Percentiles rank a stretch among this genome's conserved stretches.
These are phyloP conservation scores for Raphicerus campestris DNA, from an alignment of 2,113 vertebrate species.

Conservation along the genomic window DNA sequence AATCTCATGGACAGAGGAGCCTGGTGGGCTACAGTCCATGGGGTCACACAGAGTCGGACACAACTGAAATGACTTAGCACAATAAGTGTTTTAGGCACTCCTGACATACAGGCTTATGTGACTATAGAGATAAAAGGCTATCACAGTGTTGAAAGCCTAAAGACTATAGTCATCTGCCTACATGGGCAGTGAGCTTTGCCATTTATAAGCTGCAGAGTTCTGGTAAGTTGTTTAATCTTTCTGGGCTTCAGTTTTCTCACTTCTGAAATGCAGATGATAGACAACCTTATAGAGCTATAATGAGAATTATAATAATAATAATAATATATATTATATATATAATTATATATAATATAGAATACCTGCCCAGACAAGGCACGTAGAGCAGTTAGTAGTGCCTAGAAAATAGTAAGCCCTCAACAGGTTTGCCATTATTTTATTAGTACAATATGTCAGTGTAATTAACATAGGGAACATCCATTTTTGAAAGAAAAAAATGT, in stretches of 20 bases:
- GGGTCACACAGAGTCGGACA: background rate
- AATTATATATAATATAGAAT: too few relatives aligned
- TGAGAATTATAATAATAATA: background rate
- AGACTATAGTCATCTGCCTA: background rate
- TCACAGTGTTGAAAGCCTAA: background rate
- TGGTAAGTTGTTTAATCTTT: background rate
- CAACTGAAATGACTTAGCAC: background rate
- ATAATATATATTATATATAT: too few relatives aligned
- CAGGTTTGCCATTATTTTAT: background rate
- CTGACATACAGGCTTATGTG: background rate
- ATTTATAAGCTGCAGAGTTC: background rate
- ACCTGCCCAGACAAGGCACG: background rate
- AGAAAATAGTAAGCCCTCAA: background rate
- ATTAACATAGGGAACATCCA: background rate
- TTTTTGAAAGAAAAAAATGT: background rate
- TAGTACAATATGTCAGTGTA: background rate
- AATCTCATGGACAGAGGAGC: background rate
- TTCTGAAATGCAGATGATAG: background rate
- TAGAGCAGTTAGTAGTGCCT: background rate
- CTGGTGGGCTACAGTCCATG: background rate
- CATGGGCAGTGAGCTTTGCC: background rate
- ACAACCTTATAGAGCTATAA: background rate
- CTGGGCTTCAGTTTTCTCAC: slow-evolving; percentile 5
- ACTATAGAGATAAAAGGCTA: background rate
- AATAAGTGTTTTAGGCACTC: background rate